These are phyloP conservation scores for Shinisaurus crocodilurus DNA, from an alignment of 2,113 vertebrate genomes.

Conservation along the genomic window DNA sequence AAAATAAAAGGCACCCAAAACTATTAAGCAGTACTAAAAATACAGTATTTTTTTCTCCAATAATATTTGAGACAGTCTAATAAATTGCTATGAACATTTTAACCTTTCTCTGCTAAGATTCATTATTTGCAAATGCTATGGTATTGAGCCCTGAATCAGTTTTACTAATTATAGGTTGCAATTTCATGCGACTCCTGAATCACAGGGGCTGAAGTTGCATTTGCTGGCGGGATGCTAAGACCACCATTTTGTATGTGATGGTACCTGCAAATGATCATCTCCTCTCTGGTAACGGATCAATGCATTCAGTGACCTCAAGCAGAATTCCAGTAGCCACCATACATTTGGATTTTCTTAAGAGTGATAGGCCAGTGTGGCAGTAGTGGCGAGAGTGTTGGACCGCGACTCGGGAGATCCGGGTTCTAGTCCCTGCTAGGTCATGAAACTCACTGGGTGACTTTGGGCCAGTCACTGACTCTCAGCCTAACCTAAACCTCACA, in stretches of 20 bases:
- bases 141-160: neutral
- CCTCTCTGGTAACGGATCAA: too few relatives aligned
- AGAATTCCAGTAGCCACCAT: neutral
- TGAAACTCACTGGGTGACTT: too few relatives aligned
- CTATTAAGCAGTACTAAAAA: conserved; percentile 16
- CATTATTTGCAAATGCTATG: neutral
- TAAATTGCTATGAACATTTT: neutral
- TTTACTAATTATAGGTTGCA: neutral
- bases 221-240: neutral
- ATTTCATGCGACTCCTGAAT: neutral
- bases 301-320: neutral
- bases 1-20: neutral
- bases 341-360: neutral
- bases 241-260: neutral
- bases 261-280: neutral
- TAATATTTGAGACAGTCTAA: neutral
- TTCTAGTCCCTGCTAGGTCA: too few relatives aligned
- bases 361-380: too few relatives aligned
- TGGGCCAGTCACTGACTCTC: too few relatives aligned
- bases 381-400: too few relatives aligned
- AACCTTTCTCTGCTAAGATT: neutral
- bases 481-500: too few relatives aligned
- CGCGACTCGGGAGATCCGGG: too few relatives aligned
- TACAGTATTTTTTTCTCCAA: neutral
- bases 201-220: neutral